These are phyloP conservation scores for Atta colombica DNA, from an alignment of 1,140 invertebrate genomes.

Conservation along the genomic window DNA sequence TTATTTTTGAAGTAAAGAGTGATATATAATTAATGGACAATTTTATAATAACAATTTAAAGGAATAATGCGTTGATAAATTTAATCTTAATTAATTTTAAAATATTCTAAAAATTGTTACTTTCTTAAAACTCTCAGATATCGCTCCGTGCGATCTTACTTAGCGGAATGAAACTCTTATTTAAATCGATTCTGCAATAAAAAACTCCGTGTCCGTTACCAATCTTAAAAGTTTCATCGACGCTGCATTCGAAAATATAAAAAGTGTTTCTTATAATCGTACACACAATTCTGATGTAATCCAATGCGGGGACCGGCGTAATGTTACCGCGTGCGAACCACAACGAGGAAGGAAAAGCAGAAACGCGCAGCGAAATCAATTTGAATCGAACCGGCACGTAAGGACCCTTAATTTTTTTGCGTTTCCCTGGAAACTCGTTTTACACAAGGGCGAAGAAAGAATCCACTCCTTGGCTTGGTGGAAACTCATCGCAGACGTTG, in stretches of 20 bases:
- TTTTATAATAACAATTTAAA: no score
- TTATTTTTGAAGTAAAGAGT: no score
- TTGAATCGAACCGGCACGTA: constrained; percentile 72
- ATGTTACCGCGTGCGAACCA: constrained; percentile 76
- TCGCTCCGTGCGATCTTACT: not conserved
- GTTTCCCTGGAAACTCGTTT: constrained; percentile 62
- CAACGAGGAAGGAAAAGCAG: constrained; percentile 66
- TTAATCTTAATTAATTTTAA: not conserved
- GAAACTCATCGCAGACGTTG: constrained; percentile 64
- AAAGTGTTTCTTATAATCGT: constrained; percentile 66
- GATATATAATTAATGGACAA: no score
- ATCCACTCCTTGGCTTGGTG: constrained; percentile 35
- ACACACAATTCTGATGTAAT: constrained; percentile 68
- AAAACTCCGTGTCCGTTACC: not conserved
- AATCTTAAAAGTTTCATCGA: not conserved
- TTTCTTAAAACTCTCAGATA: not conserved
- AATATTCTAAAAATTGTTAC: not conserved
- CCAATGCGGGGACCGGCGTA: constrained; percentile 66
- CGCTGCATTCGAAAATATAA: constrained; percentile 1
- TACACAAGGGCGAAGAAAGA: constrained; percentile 54
- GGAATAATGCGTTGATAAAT: no score
- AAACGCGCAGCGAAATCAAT: constrained; percentile 71
- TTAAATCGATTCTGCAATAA: not conserved
- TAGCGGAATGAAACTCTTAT: not conserved
- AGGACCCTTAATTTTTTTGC: constrained; percentile 64